Evolutionary conservation across 2,113 vertebrate species (phyloP), one percentile per base, ranked within the genome.

Genomic region (Sylvietta virens): DNA sequence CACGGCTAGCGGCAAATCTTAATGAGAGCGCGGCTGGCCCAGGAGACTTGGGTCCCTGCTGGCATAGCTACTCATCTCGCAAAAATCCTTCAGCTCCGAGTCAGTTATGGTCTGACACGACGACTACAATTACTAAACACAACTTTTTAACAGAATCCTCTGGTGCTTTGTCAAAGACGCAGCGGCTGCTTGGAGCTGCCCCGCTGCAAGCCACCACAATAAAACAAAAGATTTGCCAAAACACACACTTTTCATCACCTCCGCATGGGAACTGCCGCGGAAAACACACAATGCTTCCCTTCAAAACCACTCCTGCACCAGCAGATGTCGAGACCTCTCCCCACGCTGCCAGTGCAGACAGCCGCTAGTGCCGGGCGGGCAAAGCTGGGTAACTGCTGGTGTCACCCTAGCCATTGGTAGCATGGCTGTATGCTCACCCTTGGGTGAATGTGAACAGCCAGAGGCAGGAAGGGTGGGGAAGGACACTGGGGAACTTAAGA

Each of bases 1-100:
- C 98, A 98, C 98, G 98, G 98, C 98, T 98, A 98, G 98, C 98
- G 98, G 98, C 98, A 98, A 98, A 98, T 98, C 98, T 98, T 99
- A 99, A 99, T 98, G 98, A 98, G 98, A 98, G 98, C 98, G 97
- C 94, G 98, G 98, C 98, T 98, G 98, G 98, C 98, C 98, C 98
- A 98, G 97, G 98, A 98, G 98, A 98, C 98, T 98, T 97, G 98
- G 98, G 98, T 98, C 98, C 98, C 98, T 98, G 98, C 98, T 98
- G 98, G 98, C 98, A 98, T 91, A 98, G 98, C 98, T 98, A 98
- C 98, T 98, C 98, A 98, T 98, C 98, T 98, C 95, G 96, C 98
- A 98, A 98, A 98, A 98, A 98, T 98, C 98, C 98, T 98, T 98
- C 98, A 98, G 98, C 98, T 98, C 98, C 94, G 96, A 98, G 98